Evolutionary conservation across 2,888 invertebrate genomes (phyloP), one percentile per base, ranked within the genome.

Genomic region (Chrysina gloriosa): DNA sequence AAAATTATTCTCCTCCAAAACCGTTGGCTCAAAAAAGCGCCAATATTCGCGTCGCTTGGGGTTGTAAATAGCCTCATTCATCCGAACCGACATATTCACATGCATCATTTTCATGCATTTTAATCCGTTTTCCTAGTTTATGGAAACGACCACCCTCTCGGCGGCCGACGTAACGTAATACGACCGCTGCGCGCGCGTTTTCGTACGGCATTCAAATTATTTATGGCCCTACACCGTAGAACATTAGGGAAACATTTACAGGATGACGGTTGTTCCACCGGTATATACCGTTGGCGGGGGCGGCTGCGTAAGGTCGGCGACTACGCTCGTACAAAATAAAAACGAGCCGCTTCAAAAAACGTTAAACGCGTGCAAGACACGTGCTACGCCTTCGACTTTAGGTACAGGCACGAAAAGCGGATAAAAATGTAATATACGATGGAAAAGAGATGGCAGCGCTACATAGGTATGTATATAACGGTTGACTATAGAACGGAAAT

Each of bases 231-330:
- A 74, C 77, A 76, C 75, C 73, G 74, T 75, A 75, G 74, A 75
- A 77, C 76, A 77, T 78, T 77, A 76, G 76, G 76, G 77, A 76
- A 75, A 77, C 76, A 76, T 77, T 78, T 77, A 76, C 75, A 71
- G 72, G 74, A 74, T 74, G 75, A 73, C 72, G 76, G 65, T 65
- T 34, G 58, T 68, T 69, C 68, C 64, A 56, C 65, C 65, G 68
- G 69, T 23, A 56, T 16, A 25, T 11, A 48, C 56, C 69, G 64
- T 64, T 67, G 66, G 56, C 69, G 66, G 54, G 75, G 75, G 75
- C 77, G 76, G 74, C 74, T 78, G 75, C 77, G 16, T 9, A 19
- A 19, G 7, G 2, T 45, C 19, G 9, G 7, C 45, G 23, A 3
- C 11, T 2, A 4, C 11, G 11, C 27, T 14, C 48, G 23, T 11